These are phyloP conservation scores for Spinus olivaceus DNA, from an alignment of 2,797 vertebrate species.

Conservation along the genomic window DNA sequence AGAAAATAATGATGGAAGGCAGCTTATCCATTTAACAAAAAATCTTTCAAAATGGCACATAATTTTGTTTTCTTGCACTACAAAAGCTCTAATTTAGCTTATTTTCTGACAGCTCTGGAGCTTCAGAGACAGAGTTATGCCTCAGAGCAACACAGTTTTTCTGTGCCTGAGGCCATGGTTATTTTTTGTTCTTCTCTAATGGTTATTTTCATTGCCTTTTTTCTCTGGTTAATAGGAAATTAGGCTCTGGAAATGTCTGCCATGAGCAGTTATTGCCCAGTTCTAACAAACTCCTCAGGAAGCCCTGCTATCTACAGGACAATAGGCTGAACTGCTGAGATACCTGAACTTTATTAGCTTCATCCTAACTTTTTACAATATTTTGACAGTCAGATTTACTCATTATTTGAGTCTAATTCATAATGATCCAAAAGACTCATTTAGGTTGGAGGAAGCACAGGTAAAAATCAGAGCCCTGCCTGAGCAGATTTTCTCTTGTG, in stretches of 20 bases:
- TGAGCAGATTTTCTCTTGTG: not conserved
- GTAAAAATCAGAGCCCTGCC: not conserved
- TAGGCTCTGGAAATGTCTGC: not conserved
- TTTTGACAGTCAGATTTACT: not conserved
- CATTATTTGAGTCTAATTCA: not conserved
- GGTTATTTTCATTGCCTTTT: not conserved
- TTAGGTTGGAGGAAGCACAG: not conserved
- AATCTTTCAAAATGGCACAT: not conserved
- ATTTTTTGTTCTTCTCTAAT: not conserved
- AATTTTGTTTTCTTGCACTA: not conserved
- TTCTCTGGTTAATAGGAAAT: not conserved
- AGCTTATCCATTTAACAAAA: not conserved
- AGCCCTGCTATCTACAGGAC: not conserved
- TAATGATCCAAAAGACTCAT: not conserved
- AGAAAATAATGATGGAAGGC: not conserved
- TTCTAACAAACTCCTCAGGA: not conserved
- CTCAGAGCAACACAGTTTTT: not conserved
- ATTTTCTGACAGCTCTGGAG: not conserved
- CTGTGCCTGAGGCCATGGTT: not conserved
- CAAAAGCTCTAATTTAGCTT: not conserved
- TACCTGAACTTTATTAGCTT: not conserved
- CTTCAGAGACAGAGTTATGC: not conserved
- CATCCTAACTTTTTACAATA: not conserved
- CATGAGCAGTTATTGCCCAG: not conserved
- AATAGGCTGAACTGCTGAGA: not conserved